Evolutionary conservation across 2,888 invertebrate species (phyloP).

Genomic region (Andrena haemorrhoa): DNA sequence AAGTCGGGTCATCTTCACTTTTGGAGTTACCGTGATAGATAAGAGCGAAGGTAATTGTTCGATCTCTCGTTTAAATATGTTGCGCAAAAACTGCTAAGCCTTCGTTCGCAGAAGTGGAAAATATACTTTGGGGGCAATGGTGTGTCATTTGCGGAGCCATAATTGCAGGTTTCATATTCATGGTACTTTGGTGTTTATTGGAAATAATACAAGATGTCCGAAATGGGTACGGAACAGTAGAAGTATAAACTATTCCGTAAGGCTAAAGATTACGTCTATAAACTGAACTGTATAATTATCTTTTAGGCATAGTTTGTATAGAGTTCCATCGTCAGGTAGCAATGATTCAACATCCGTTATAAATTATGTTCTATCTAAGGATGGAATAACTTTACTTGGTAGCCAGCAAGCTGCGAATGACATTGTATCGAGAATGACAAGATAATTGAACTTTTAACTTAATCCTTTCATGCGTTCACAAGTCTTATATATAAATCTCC

Average conservation of each 20-base stretch:
- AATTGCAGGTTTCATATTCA: conserved; percentile 27
- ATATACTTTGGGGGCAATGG: conserved; percentile 55
- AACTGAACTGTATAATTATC: conserved; percentile 1
- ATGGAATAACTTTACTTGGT: conserved; percentile 56
- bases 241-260: conserved; percentile 9
- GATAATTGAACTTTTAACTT: conserved; percentile 6
- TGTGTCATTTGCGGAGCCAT: conserved; percentile 33
- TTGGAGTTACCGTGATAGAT: conserved; percentile 53
- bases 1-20: conserved; percentile 42
- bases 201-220: conserved; percentile 41
- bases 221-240: conserved; percentile 39
- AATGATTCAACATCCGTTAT: conserved; percentile 38
- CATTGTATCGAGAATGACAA: conserved; percentile 33
- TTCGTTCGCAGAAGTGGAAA: conserved; percentile 40
- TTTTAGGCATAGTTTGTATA: conserved; percentile 56
- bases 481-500: neutral
- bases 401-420: conserved; percentile 58
- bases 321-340: conserved; percentile 32
- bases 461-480: too few species aligned
- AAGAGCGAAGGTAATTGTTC: conserved; percentile 49
- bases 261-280: neutral
- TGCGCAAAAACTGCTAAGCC: neutral
- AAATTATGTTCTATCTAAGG: conserved; percentile 55
- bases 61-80: neutral
- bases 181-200: conserved; percentile 38